These are phyloP conservation scores for Chaenodraco wilsoni DNA, from an alignment of 2,797 vertebrate species.

Conservation along the genomic window DNA sequence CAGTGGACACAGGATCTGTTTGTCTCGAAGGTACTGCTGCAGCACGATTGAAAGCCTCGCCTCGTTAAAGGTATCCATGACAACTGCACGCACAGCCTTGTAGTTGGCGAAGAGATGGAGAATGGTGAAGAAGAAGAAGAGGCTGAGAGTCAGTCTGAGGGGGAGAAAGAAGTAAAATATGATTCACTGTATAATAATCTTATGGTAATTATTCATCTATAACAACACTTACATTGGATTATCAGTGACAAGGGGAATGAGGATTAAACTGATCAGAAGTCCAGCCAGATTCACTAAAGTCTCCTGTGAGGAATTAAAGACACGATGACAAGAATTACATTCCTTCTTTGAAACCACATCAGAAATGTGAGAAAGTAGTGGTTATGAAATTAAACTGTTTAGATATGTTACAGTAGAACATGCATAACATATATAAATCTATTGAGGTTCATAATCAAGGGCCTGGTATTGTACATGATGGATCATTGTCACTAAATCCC, in stretches of 20 bases:
- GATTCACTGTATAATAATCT: neutral
- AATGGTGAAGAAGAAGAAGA: slow-evolving; percentile 88
- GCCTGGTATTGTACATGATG: neutral
- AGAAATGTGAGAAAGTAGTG: neutral
- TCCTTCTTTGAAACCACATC: neutral
- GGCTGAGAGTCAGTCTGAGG: slow-evolving; percentile 85
- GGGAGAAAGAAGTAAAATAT: slow-evolving; percentile 12
- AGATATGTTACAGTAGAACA: neutral
- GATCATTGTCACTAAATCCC: neutral
- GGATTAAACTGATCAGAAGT: slow-evolving; percentile 87
- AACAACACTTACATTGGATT: slow-evolving; percentile 79
- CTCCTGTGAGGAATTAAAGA: slow-evolving; percentile 79
- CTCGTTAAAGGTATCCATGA: slow-evolving; percentile 92
- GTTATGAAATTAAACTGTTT: neutral
- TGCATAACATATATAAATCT: neutral
- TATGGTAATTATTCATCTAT: neutral
- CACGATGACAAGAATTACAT: neutral
- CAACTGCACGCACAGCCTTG: slow-evolving; percentile 89
- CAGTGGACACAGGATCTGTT: slow-evolving; percentile 76
- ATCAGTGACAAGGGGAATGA: slow-evolving; percentile 88
- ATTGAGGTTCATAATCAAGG: neutral
- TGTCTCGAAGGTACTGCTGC: slow-evolving; percentile 79
- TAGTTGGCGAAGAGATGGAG: slow-evolving; percentile 93
- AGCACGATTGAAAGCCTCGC: slow-evolving; percentile 86
- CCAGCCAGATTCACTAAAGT: slow-evolving; percentile 91